Percentiles rank a stretch among this genome's conserved stretches.
phyloP scores from a whole-genome alignment of 2,888 invertebrate genomes.

The Drosophila acutilabella region DNA sequence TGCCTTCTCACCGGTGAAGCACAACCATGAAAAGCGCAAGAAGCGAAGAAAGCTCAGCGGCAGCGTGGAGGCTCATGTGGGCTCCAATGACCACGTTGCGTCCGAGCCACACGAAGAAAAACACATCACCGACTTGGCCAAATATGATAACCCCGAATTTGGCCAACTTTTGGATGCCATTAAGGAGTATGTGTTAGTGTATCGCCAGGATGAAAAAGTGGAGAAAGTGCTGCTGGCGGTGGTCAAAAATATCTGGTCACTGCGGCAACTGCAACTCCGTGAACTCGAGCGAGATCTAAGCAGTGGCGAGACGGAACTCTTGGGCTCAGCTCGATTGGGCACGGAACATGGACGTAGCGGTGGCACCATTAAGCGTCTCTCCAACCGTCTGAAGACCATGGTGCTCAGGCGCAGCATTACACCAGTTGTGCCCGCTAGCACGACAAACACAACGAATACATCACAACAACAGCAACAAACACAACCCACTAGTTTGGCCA shows the following conservation, averaged over 20 bases:
- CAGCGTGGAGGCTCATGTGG: conserved; percentile 38
- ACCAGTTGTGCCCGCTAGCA: conserved; percentile 48
- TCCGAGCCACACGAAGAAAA: conserved; percentile 35
- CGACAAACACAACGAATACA: conserved; percentile 7
- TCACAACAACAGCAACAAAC: neutral
- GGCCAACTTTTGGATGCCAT: conserved; percentile 73
- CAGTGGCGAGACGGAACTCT: conserved; percentile 33
- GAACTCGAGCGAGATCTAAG: conserved; percentile 65
- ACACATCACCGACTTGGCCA: conserved; percentile 43
- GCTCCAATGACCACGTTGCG: neutral
- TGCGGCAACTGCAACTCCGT: conserved; percentile 68
- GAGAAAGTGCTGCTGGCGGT: conserved; percentile 75
- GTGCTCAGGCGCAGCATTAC: conserved; percentile 67
- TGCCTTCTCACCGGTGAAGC: conserved; percentile 81
- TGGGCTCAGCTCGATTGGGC: conserved; percentile 43
- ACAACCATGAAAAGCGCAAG: conserved; percentile 45
- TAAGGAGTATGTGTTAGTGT: conserved; percentile 77
- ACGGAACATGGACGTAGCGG: conserved; percentile 35
- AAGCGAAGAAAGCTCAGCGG: conserved; percentile 79
- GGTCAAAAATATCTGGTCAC: conserved; percentile 81
- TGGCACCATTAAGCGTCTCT: conserved; percentile 75
- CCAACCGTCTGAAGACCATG: conserved; percentile 75
- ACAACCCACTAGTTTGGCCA: neutral
- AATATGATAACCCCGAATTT: conserved; percentile 69
- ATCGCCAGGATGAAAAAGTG: conserved; percentile 67